These are phyloP conservation scores for Folsomia manolachei DNA, from an alignment of 2,888 invertebrate species.

Conservation along the genomic window DNA sequence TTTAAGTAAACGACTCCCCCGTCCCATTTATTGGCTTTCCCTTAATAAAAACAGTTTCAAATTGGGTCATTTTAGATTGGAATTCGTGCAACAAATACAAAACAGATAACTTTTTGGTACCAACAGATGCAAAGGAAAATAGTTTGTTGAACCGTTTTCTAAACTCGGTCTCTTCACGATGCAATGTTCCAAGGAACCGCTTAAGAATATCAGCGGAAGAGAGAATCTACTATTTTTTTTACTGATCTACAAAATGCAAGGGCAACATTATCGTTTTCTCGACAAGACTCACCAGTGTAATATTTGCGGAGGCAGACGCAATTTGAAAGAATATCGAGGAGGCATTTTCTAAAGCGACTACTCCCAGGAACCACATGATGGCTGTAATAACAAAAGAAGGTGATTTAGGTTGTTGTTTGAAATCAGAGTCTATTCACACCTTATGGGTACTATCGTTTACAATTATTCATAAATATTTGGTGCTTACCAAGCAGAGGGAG, in stretches of 20 bases:
- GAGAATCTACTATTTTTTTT: too few relatives aligned
- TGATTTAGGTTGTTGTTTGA: too few relatives aligned
- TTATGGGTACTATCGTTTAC: too few relatives aligned
- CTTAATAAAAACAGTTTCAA: neutral
- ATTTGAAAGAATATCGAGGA: constrained; percentile 54
- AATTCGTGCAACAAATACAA: neutral
- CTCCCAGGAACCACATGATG: constrained; percentile 72
- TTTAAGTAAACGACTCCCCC: neutral
- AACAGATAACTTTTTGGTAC: too few relatives aligned
- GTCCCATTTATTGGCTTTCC: neutral
- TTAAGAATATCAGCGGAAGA: too few relatives aligned
- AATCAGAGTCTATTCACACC: too few relatives aligned
- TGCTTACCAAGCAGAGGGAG: constrained; percentile 70
- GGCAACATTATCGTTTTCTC: neutral
- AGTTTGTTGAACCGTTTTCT: too few relatives aligned
- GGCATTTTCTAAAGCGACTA: constrained; percentile 69
- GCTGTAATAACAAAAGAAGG: too few relatives aligned
- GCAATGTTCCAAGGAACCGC: too few relatives aligned
- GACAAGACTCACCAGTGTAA: constrained; percentile 52
- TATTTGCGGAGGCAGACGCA: constrained; percentile 53
- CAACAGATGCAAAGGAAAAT: too few relatives aligned
- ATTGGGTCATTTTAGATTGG: neutral
- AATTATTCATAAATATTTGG: too few relatives aligned
- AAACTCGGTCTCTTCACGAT: too few relatives aligned
- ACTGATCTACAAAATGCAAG: neutral